These are phyloP conservation scores for Abscondita cerata DNA, from an alignment of 2,888 invertebrate genomes.

Conservation along the genomic window DNA sequence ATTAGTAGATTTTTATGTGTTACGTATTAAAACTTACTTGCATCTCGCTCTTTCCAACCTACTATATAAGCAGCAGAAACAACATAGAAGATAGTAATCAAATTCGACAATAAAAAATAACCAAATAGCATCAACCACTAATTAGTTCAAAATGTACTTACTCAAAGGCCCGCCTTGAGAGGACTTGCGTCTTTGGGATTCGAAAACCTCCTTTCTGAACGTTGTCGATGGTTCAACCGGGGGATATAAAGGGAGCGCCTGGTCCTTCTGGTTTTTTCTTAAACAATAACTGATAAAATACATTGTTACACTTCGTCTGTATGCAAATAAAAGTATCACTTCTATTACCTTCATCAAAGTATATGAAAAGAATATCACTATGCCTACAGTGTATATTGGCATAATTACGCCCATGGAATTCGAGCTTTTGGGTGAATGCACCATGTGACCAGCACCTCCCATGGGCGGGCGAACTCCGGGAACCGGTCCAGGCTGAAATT, in stretches of 20 bases:
- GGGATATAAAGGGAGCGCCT: constrained; percentile 62
- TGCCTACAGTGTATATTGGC: constrained; percentile 95
- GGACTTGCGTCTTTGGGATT: constrained; percentile 54
- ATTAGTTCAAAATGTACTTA: constrained; percentile 25
- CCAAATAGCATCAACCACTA: not conserved
- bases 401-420: constrained; percentile 77
- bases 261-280: constrained; percentile 61
- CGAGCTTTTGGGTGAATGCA: constrained; percentile 68
- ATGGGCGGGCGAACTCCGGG: constrained; percentile 87
- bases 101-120: constrained; percentile 8
- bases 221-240: constrained; percentile 68
- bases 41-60: constrained; percentile 80
- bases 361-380: constrained; percentile 93
- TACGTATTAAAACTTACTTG: constrained; percentile 71
- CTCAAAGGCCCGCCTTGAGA: constrained; percentile 15
- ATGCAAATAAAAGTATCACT: no score
- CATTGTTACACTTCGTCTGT: no score
- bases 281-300: constrained; percentile 64
- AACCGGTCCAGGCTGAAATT: constrained; percentile 75
- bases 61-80: constrained; percentile 35
- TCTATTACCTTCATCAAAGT: constrained; percentile 92
- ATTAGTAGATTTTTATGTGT: not conserved
- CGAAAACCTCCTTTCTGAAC: constrained; percentile 70
- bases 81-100: constrained; percentile 21
- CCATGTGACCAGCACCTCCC: constrained; percentile 82